Evolutionary conservation across 2,888 invertebrate species (phyloP).

Genomic region (Byasa hedistus): DNA sequence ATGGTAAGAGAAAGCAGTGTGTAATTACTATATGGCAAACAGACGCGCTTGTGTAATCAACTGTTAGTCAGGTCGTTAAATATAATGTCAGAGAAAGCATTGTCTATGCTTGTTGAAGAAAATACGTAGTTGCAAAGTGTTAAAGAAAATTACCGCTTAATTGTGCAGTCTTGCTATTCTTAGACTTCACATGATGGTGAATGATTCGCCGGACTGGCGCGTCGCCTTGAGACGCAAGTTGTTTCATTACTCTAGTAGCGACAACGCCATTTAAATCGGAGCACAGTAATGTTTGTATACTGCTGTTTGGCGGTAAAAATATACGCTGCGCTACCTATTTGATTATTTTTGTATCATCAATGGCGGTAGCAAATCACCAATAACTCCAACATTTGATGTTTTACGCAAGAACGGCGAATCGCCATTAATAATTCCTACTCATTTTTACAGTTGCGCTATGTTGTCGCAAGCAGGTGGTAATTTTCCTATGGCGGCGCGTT

Average conservation of each 20-base stretch:
- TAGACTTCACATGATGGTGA: background rate
- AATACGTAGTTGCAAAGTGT: background rate
- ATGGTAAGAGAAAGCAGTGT: background rate
- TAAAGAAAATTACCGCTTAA: background rate
- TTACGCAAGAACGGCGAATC: background rate
- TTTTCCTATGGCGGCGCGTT: constrained; percentile 20
- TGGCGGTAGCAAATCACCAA: background rate
- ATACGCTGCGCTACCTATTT: background rate
- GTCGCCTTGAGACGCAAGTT: too few relatives aligned
- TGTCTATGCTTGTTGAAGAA: background rate
- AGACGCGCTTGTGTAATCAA: constrained; percentile 9
- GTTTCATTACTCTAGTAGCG: too few relatives aligned
- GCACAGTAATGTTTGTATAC: too few relatives aligned
- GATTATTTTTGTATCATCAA: background rate
- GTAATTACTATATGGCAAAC: background rate
- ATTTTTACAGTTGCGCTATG: constrained; percentile 14
- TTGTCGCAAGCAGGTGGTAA: constrained; percentile 18
- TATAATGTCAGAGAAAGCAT: constrained; percentile 17
- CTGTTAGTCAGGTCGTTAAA: constrained; percentile 11
- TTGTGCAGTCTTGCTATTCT: background rate
- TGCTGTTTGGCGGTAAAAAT: too few relatives aligned
- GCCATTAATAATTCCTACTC: background rate
- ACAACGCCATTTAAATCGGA: too few relatives aligned
- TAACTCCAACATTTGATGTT: too few relatives aligned
- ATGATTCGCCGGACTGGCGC: too few relatives aligned